phyloP scores from a whole-genome alignment of 1,140 invertebrate species.

The Sminthurides bifidus region DNA sequence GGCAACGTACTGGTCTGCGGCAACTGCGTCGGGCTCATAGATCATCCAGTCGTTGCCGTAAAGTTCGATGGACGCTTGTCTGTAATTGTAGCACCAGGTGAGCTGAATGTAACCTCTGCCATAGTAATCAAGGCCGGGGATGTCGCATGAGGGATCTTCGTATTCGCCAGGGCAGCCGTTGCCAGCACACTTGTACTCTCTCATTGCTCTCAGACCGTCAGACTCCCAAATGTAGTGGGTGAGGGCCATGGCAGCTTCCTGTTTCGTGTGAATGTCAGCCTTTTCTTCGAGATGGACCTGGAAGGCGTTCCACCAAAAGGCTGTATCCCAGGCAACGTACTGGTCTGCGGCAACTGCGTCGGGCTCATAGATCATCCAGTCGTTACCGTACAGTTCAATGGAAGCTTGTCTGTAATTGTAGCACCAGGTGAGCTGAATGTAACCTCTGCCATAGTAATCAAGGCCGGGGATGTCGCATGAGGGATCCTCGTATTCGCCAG shows the following conservation, averaged over 20 bases:
- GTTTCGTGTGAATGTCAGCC: constrained; percentile 6
- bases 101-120: constrained; percentile 28
- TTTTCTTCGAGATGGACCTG: not conserved
- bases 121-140: constrained; percentile 20
- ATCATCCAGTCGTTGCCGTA: constrained; percentile 22
- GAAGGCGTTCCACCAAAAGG: constrained; percentile 23
- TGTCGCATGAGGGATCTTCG: constrained; percentile 19
- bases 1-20: constrained; percentile 16
- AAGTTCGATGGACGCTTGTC: constrained; percentile 15
- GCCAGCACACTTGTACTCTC: constrained; percentile 17
- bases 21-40: constrained; percentile 14
- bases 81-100: constrained; percentile 23
- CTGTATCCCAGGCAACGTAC: constrained; percentile 20
- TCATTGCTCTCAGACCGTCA: constrained; percentile 18
- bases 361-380: constrained; percentile 15
- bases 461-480: constrained; percentile 15
- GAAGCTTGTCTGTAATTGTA: constrained; percentile 24
- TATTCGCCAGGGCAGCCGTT: constrained; percentile 19
- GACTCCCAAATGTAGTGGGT: constrained; percentile 25
- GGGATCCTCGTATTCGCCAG: constrained; percentile 11
- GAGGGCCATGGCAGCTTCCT: constrained; percentile 27
- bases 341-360: constrained; percentile 22
- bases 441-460: constrained; percentile 23
- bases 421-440: constrained; percentile 27
- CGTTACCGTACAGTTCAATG: constrained; percentile 10